Conservation (phyloP, 1,140 invertebrate genomes). For the Panulirus ornatus region DNA sequence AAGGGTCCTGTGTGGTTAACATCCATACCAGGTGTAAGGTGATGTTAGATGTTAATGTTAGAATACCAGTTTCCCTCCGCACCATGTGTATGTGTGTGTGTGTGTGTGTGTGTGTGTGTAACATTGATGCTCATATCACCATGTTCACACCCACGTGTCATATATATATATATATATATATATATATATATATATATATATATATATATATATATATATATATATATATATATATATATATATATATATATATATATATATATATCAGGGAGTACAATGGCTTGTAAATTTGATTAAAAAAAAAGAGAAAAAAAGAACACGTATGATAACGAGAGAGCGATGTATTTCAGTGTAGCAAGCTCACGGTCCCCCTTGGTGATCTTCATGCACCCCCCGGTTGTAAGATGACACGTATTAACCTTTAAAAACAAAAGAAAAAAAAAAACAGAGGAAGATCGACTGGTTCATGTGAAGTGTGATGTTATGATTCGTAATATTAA, state of each 20-base stretch:
- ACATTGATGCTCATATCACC: neutral
- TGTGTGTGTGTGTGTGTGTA: neutral
- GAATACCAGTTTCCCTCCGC: too few species aligned
- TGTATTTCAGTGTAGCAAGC: too few species aligned
- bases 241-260: neutral
- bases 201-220: neutral
- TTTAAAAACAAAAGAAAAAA: neutral
- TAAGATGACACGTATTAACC: neutral
- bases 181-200: neutral
- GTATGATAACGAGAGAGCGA: neutral
- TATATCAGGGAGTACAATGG: neutral
- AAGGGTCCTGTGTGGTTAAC: too few species aligned
- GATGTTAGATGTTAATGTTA: too few species aligned
- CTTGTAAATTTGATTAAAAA: neutral
- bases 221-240: constrained; percentile 9
- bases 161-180: neutral
- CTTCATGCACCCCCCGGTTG: too few species aligned
- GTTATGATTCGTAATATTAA: neutral
- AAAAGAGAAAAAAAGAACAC: neutral
- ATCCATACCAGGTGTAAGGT: too few species aligned
- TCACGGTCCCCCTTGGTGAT: too few species aligned
- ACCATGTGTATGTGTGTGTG: neutral
- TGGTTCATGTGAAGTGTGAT: too few species aligned
- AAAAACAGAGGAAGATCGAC: too few species aligned
- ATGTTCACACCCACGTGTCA: too few species aligned